Base-by-base conservation (phyloP, 2,797 vertebrate genomes). In the Ibycter americanus region DNA sequence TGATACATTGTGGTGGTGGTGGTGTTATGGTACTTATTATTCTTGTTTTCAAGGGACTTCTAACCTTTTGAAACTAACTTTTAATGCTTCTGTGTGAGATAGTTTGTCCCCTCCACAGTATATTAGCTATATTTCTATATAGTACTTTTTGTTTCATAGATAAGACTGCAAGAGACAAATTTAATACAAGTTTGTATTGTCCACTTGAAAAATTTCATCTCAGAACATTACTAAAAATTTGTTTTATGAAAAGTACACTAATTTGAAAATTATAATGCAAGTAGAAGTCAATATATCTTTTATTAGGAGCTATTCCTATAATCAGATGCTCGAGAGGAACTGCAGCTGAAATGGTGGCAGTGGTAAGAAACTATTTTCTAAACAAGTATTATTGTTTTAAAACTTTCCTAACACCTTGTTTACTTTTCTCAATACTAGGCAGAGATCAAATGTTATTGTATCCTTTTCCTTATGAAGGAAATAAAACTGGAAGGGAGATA, bases 301-400 rank as follows among this genome's bases (percentile, higher is more conserved):
- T 96, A 91, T 94, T 94, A 99, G 99, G 99, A 77, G 99, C 99
- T 40, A 99, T 99, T 95, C 99, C 99, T 32, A 99, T 99, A 97
- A 99, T 99, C 97, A 98, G 99, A 97, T 99, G 99, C 97, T 99
- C 99, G 96, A 98, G 99, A 97, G 99, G 99, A 97, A 99, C 99
- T 66, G 99, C 99, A 93, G 99, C 99, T 93, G 99, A 99, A 98
- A 99, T 99, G 99, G 99, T 99, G 38, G 99, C 99, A 54, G 98
- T 99, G 99, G 99, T 99, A 98, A 99, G 99, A 97, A 79, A 61
- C 62, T 80, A 58, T 83, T 71, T 90, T 84, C 59, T 92, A 66
- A 94, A 55, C 14, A 36, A 44, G 11, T 89, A 7, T 85, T 18
- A 19, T 79, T 59, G 38, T 40, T 95, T 81, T 55, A 83, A 88